Base-by-base conservation (phyloP, 2,113 vertebrate species). In the Sclerurus mexicanus region DNA sequence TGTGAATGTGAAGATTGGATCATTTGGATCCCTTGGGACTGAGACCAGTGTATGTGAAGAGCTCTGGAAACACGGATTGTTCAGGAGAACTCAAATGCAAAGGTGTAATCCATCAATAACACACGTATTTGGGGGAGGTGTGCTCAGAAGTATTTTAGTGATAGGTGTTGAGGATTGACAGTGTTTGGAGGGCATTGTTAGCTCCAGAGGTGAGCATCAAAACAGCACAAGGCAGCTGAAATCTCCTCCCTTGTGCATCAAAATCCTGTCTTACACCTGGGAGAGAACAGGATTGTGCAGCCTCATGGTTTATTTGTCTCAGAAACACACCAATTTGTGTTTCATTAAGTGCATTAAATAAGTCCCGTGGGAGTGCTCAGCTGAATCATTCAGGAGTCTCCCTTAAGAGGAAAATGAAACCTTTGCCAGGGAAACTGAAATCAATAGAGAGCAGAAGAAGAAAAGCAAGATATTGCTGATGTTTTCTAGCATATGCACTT, bases 371-470 rank as follows among this genome's bases (percentile, higher is more conserved):
- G 78, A 87, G 46, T 7, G 19, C 40, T 94, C 40, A 5, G 71
- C 76, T 60, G 90, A 89, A 75, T 96, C 68, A 84, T 52, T 69
- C 68, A 56, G 64, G 79, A 47, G 88, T 90, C 89, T 93, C 71
- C 53, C 52, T 87, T 67, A 52, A 85, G 75, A 97, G 53, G 49
- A 92, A 87, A 90, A 91, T 44, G 20, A 68, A 95, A 84, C 28
- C 46, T 96, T 85, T 75, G 87, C 85, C 82, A 90, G 85, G 33
- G 47, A 90, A 92, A 87, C 62, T 42, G 35, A 89, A 93, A 90
- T 88, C 82, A 78, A 40, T 62, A 22, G 66, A 90, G 74, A 80
- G 63, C 68, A 58, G 55, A 81, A 83, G 15, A 35, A 72, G 55
- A 85, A 59, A 28, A 5, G 27, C 30, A 46, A 27, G 33, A 64